phyloP scores from a whole-genome alignment of 2,888 invertebrate genomes.

The Eupithecia subumbrata region DNA sequence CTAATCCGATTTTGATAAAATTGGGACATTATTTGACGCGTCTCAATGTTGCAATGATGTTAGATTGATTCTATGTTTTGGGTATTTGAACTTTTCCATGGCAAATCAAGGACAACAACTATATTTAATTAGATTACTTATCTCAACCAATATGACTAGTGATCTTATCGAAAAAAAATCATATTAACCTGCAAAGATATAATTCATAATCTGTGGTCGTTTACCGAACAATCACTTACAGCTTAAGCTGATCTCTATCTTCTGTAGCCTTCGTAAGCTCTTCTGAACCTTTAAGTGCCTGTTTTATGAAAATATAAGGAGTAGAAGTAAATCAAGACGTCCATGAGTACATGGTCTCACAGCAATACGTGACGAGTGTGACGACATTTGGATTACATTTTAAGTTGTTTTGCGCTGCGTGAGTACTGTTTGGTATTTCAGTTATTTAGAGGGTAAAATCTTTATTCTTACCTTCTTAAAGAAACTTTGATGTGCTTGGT shows the following conservation, averaged over 20 bases:
- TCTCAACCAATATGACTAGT: too few species aligned
- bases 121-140: too few species aligned
- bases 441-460: neutral
- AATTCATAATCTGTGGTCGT: too few species aligned
- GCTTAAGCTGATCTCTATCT: too few species aligned
- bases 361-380: neutral
- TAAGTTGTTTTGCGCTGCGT: slow-evolving; percentile 1
- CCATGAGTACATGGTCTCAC: neutral
- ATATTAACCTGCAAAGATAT: too few species aligned
- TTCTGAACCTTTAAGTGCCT: too few species aligned
- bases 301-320: neutral
- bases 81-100: too few species aligned
- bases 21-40: neutral
- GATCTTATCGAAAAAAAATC: too few species aligned
- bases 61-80: too few species aligned
- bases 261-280: too few species aligned
- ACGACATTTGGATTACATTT: slow-evolving; percentile 8
- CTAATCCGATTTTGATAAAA: too few species aligned
- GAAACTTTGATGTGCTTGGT: neutral
- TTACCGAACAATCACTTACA: neutral
- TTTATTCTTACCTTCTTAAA: neutral
- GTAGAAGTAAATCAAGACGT: neutral
- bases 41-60: neutral
- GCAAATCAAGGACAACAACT: too few species aligned
- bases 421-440: neutral